Base-by-base conservation (phyloP, 2,888 invertebrate species). In the Amiota communis region DNA sequence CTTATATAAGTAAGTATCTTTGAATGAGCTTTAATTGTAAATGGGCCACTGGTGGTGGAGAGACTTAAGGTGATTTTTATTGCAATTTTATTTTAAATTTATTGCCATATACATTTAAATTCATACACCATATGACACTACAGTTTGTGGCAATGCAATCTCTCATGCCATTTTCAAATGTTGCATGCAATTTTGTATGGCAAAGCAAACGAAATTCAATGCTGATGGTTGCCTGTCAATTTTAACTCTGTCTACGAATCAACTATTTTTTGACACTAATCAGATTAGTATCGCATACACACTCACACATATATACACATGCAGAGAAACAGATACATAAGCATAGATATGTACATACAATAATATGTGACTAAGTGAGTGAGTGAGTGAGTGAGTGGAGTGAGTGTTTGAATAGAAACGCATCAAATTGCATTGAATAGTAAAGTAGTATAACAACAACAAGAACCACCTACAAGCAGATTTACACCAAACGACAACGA, bases 221-320 rank as follows among this genome's bases (percentile, higher is more conserved):
- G 48, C 65, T 11, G 48, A 15, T 36, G 36, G 47, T 12, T 65
- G 67, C 67, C 67, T 68, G 72, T 71, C 71, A 71, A 71, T 71
- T 57, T 57, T 36, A 36, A 36, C 36, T 36, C 13, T 36, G 53
- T 64, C 71, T 63, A 56, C 64, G 65, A 65, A 17, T 64, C 64
- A 68, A 68, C 67, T 80, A 48, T 71, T 74, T 79, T 83, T 81
- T 88, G 89, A 88, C 89, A 87, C 86, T 88, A 88, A 88, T 88
- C 88, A 87, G 88, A 88, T 88, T 88, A 88, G 88, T 88, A 88
- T 88, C 87, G 88, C 84, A 79, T 61, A 59, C 53, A 53, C 72
- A 78, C 73, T 63, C 63, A 59, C 23, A 47, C 70, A 69, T 70
- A 77, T 65, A 71, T 67, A 74, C 63, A 71, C 46, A 15, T 12